Conservation (phyloP, 2,888 invertebrate genomes). For the Rhagonycha lutea region DNA sequence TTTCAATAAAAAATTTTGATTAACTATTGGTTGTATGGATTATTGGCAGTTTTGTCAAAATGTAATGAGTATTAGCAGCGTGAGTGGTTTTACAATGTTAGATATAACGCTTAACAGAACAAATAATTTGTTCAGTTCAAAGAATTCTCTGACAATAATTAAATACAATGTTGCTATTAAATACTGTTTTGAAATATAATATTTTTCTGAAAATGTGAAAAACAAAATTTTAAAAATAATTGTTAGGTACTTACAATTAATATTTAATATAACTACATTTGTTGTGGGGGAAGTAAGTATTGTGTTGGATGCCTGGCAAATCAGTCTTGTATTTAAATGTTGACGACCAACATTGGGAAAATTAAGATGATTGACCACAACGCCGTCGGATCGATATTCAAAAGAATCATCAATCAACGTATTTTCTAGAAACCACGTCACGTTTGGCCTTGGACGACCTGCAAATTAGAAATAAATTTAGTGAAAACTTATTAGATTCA, state of each 20-base stretch:
- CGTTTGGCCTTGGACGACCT: constrained; percentile 78
- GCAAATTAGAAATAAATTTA: constrained; percentile 34
- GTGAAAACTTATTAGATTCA: background rate
- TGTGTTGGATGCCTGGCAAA: constrained; percentile 88
- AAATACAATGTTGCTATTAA: constrained; percentile 26
- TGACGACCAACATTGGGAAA: constrained; percentile 81
- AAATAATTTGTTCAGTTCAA: constrained; percentile 14
- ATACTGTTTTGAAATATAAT: too few relatives aligned
- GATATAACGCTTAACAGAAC: constrained; percentile 16
- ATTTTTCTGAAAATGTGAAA: background rate
- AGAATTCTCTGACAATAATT: constrained; percentile 31
- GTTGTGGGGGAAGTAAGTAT: constrained; percentile 79
- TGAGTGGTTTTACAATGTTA: constrained; percentile 17
- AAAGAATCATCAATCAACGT: constrained; percentile 82
- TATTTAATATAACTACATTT: constrained; percentile 78
- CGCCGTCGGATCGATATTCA: constrained; percentile 69
- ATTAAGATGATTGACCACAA: constrained; percentile 78
- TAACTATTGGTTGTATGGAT: constrained; percentile 16
- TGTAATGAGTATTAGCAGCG: constrained; percentile 20
- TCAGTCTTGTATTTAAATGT: constrained; percentile 80
- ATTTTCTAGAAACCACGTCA: constrained; percentile 86
- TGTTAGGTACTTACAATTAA: constrained; percentile 77
- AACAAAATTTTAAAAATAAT: background rate
- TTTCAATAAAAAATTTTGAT: background rate
- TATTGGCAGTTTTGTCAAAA: constrained; percentile 16